Conservation (phyloP, 2,797 vertebrate genomes). For the Remorina albescens region DNA sequence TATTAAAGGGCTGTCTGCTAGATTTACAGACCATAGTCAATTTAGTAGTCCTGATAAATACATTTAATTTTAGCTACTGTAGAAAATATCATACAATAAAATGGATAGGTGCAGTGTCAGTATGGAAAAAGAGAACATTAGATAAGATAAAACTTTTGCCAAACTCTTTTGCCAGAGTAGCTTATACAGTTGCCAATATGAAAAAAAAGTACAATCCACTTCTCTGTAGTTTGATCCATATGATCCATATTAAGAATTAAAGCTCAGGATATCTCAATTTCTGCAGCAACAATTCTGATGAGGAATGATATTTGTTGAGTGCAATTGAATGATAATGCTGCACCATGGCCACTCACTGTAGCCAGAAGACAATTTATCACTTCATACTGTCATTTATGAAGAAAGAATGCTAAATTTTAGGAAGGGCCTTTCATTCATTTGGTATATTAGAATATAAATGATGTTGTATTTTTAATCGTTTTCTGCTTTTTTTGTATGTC, state of each 20-base stretch:
- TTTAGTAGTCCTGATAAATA: background rate
- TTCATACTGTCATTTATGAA: background rate
- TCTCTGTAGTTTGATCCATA: background rate
- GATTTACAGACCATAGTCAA: background rate
- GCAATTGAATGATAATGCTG: background rate
- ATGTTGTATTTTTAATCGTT: background rate
- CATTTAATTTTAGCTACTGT: background rate
- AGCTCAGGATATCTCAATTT: background rate
- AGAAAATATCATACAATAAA: background rate
- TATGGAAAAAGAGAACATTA: conserved; percentile 1
- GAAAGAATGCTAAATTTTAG: background rate
- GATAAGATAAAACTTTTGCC: too few relatives aligned
- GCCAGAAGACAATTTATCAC: too few relatives aligned
- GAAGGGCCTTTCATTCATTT: too few relatives aligned
- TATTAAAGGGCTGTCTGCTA: conserved; percentile 3
- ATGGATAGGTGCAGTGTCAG: background rate
- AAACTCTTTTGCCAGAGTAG: too few relatives aligned
- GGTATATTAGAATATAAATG: background rate
- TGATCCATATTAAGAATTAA: background rate
- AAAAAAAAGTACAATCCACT: background rate
- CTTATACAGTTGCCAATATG: too few relatives aligned
- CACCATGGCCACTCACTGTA: background rate
- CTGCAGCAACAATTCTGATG: background rate
- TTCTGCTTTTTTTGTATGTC: background rate
- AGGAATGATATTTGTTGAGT: background rate